Conservation (phyloP, 2,888 invertebrate species). For the Nomada ruficornis region DNA sequence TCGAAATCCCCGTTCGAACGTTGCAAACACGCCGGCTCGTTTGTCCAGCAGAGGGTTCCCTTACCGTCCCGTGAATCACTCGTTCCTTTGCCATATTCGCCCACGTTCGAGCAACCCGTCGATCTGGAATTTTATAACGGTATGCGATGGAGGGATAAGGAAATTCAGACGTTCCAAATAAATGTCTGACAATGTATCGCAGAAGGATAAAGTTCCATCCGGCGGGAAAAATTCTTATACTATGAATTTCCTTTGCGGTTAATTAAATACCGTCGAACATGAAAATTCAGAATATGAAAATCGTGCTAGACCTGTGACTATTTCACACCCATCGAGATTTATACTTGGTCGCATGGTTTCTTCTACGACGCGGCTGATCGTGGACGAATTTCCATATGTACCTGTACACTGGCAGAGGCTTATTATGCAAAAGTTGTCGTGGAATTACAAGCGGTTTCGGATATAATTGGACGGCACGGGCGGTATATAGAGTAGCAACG, state of each 20-base stretch:
- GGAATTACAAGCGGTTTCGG: constrained; percentile 24
- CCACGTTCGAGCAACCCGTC: constrained; percentile 40
- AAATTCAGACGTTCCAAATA: constrained; percentile 40
- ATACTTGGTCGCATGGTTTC: not conserved
- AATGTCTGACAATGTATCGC: constrained; percentile 36
- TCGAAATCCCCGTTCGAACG: constrained; percentile 9
- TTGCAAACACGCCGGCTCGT: constrained; percentile 27
- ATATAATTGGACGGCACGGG: constrained; percentile 26
- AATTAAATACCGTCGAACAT: too few species aligned
- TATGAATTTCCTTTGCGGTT: too few species aligned
- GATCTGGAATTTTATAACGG: constrained; percentile 48
- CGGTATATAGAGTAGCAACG: constrained; percentile 2
- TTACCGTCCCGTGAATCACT: constrained; percentile 46
- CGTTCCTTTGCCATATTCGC: constrained; percentile 27
- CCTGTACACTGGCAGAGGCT: not conserved
- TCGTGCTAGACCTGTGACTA: too few species aligned
- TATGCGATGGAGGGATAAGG: not conserved
- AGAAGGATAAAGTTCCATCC: too few species aligned
- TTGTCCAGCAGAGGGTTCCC: constrained; percentile 34
- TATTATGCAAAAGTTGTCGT: constrained; percentile 21
- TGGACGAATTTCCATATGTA: not conserved
- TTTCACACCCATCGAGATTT: not conserved
- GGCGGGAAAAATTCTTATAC: too few species aligned
- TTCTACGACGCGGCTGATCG: not conserved
- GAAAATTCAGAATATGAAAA: too few species aligned